A percentile compares a stretch with the other conserved stretches of the same genome.
These are phyloP conservation scores for Argopecten irradians DNA, from an alignment of 1,140 invertebrate genomes.

Conservation along the genomic window DNA sequence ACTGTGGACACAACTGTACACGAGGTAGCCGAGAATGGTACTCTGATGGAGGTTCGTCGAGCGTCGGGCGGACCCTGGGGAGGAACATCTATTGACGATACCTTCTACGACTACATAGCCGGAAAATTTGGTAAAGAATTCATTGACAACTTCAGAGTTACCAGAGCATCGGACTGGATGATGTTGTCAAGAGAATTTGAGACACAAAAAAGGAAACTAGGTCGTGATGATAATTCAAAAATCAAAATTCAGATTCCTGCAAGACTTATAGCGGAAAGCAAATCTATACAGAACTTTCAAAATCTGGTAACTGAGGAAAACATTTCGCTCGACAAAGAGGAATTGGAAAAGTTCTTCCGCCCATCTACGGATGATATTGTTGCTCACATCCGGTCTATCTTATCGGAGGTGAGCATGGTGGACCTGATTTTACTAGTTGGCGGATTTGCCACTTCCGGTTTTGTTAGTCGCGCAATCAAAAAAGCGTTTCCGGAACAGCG, in stretches of 20 bases:
- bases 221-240: background rate
- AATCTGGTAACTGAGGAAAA: background rate
- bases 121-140: slow-evolving; percentile 30
- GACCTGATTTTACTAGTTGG: slow-evolving; percentile 27
- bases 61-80: slow-evolving; percentile 41
- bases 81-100: slow-evolving; percentile 38
- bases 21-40: slow-evolving; percentile 6
- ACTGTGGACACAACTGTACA: slow-evolving; percentile 49
- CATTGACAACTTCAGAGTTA: slow-evolving; percentile 24
- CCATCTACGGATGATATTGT: background rate
- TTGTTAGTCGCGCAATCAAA: background rate
- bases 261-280: background rate
- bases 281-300: background rate
- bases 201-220: slow-evolving; percentile 30
- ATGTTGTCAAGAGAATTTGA: slow-evolving; percentile 45
- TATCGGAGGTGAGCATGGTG: background rate
- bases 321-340: background rate
- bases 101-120: slow-evolving; percentile 31
- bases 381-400: slow-evolving; percentile 5
- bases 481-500: slow-evolving; percentile 24
- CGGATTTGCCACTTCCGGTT: slow-evolving; percentile 26
- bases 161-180: slow-evolving; percentile 32
- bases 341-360: background rate
- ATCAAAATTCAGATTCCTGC: slow-evolving; percentile 6
- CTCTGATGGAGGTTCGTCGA: slow-evolving; percentile 40